Base-by-base conservation (phyloP, 2,888 invertebrate genomes). In the Lypha dubia region DNA sequence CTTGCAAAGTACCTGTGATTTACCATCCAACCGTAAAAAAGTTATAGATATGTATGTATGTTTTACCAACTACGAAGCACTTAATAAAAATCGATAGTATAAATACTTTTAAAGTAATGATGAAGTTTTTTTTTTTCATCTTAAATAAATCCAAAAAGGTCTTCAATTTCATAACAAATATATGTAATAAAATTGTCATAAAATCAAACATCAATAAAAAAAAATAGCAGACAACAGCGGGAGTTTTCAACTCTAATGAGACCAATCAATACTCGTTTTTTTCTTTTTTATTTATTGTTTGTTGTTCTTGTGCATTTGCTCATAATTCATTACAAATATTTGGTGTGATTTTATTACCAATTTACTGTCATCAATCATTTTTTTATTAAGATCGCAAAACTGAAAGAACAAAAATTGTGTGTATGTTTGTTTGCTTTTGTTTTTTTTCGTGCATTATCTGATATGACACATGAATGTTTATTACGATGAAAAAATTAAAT, bases 121-220 rank as follows among this genome's bases (percentile, higher is more conserved):
- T n/a, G n/a, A n/a, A n/a, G n/a, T n/a, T n/a, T n/a, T 41, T 41
- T 1, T 15, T 15, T 41, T 6, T 9, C 41, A 5, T 46, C 46
- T n/a, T 46, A 17, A 46, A 5, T 46, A 53, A 24, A 24, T 22
- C 17, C 38, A 20, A 22, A n/a, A 28, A 63, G n/a, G 24, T 24
- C 8, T 63, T 28, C 28, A 49, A 49, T 58, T 44, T 28, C 20
- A 32, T 17, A 56, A 20, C 46, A 24, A 82, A 63, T 58, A 76
- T 71, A 70, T 70, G 32, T 44, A 38, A 58, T 3, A 56, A 81
- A 68, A 15, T 70, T 62, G 44, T 63, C 68, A 38, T 44, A 71
- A 74, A 79, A 38, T 49, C 6, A 65, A 58, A 22, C 85, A 76
- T 75, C 83, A 84, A 80, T 83, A 84, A 87, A 79, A 76, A n/a